Evolutionary conservation across 2,888 invertebrate genomes (phyloP).

Genomic region (Thecophora atra): DNA sequence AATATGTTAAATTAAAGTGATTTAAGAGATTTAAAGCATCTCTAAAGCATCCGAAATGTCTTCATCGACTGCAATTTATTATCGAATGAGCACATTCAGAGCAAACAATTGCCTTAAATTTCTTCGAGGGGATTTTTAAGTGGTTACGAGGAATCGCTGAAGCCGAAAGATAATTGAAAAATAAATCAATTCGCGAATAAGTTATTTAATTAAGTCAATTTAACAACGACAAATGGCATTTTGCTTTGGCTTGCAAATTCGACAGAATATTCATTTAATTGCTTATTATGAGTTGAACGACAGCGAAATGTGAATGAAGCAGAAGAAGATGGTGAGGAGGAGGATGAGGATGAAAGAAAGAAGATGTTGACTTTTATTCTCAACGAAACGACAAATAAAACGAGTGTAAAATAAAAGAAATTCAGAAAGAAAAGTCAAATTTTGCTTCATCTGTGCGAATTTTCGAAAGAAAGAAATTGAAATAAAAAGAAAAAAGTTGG

Average conservation of each 20-base stretch:
- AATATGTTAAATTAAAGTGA: no score
- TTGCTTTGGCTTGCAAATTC: not conserved
- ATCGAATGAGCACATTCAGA: no score
- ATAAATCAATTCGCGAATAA: constrained; percentile 1
- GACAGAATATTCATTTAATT: constrained; percentile 14
- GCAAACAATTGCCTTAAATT: no score
- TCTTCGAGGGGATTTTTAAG: not conserved
- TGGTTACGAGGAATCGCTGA: not conserved
- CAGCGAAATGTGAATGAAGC: not conserved
- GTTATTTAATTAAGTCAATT: constrained; percentile 22
- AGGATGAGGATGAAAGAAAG: no score
- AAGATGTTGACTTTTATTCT: not conserved
- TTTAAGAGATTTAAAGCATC: no score
- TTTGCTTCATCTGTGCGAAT: no score
- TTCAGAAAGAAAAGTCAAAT: not conserved
- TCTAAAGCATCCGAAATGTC: no score
- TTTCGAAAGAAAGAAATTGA: no score
- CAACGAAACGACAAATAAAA: not conserved
- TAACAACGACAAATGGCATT: not conserved
- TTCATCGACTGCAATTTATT: no score
- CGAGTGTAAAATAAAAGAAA: not conserved
- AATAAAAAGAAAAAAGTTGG: no score
- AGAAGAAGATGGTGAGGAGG: not conserved
- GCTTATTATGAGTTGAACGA: constrained; percentile 10
- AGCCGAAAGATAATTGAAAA: not conserved